Base-by-base conservation (phyloP, 2,888 invertebrate genomes). In the Zygaena filipendulae region DNA sequence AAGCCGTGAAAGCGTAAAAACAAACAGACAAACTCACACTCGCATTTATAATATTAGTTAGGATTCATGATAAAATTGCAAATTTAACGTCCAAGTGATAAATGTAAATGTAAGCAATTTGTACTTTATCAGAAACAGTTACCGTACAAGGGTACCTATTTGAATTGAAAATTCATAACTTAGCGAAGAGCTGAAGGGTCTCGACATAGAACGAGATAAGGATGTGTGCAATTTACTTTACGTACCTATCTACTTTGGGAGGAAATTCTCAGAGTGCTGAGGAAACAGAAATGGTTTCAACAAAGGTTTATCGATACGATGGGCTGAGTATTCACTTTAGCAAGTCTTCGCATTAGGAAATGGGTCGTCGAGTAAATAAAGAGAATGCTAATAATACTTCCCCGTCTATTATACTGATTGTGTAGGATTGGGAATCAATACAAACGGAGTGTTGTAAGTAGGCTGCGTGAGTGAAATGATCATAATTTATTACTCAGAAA, bases 171-270 rank as follows among this genome's bases (percentile, higher is more conserved):
- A 59, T 60, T 59, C 60, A 60, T 61, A 61, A 60, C 52, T 58
- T 52, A 34, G 36, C 25, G 40, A 40, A 48, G 43, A 47, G 45
- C 42, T 43, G 51, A 52, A 49, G 33, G 39, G 34, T 38, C 31
- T 25, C 32, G 29, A 33, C 31, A 39, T 38, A 35, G 33, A 22
- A 21, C 26, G 14, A 52, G 62, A 61, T 63, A 63, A 59, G 56
- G 56, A 53, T 55, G 59, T 52, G 54, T 49, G 55, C 62, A 62
- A 63, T 64, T 60, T 55, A 57, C 56, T 57, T 59, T 52, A 59
- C n/a, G n/a, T n/a, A n/a, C n/a, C n/a, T 52, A 49, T 49, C 42
- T 42, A 40, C 46, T 23, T 28, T 32, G 27, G n/a, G 33, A 39
- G 40, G 36, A 36, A 39, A 40, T 36, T 34, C 31, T 9, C 23